A percentile compares a stretch with the other conserved stretches of the same genome.
These are phyloP conservation scores for Falco biarmicus DNA, from an alignment of 2,797 vertebrate species.

Conservation along the genomic window DNA sequence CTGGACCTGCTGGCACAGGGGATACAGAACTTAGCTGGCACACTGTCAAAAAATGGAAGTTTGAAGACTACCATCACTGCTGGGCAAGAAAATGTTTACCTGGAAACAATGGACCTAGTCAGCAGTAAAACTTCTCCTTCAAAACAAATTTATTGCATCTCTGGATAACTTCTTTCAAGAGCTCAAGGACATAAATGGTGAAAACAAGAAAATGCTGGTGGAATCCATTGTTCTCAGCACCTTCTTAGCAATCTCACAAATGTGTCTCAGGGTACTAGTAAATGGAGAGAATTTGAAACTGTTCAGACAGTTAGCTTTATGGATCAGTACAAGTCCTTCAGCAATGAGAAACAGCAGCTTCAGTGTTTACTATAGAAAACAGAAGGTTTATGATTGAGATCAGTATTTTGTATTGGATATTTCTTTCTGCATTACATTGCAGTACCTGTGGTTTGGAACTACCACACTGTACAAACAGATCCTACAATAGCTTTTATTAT, in stretches of 20 bases:
- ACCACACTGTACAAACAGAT: neutral
- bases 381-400: neutral
- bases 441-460: neutral
- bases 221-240: slow-evolving; percentile 74
- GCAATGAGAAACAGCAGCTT: slow-evolving; percentile 62
- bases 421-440: neutral
- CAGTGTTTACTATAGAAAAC: slow-evolving; percentile 74
- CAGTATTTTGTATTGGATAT: neutral
- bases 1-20: slow-evolving; percentile 73
- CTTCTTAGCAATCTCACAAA: slow-evolving; percentile 74
- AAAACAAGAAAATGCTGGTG: slow-evolving; percentile 65
- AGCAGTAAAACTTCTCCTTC: slow-evolving; percentile 55
- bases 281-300: slow-evolving; percentile 66
- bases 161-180: slow-evolving; percentile 76
- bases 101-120: slow-evolving; percentile 72
- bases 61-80: slow-evolving; percentile 70
- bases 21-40: slow-evolving; percentile 71
- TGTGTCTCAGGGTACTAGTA: slow-evolving; percentile 67
- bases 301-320: slow-evolving; percentile 47
- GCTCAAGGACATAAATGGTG: slow-evolving; percentile 64
- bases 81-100: slow-evolving; percentile 76
- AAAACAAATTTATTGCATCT: slow-evolving; percentile 68
- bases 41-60: slow-evolving; percentile 68
- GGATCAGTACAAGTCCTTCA: slow-evolving; percentile 75
- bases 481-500: neutral